Evolutionary conservation across 2,113 vertebrate species (phyloP), one percentile per base, ranked within the genome.

Genomic region (Cololabis saira): DNA sequence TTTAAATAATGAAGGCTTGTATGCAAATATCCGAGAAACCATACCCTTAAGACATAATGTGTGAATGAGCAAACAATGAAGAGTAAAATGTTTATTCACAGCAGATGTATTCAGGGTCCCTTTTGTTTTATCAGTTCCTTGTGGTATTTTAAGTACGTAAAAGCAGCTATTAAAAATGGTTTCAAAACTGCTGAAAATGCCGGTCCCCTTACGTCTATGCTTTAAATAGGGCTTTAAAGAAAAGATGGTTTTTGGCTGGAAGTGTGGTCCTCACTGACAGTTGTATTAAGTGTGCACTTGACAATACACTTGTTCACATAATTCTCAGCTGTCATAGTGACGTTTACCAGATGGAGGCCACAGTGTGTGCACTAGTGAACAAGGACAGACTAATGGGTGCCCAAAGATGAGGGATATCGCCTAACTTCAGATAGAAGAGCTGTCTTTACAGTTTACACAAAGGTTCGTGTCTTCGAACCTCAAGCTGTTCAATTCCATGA

Each of bases 271-370:
- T 53, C 8, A 49, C 19, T 64, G 21, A 67, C 70, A n/a, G 56
- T 80, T 17, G 14, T 41, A 37, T 75, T 33, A 63, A 78, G 47
- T 74, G 54, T 45, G 55, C 57, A 70, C 64, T 73, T 75, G 74
- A 73, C 61, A 63, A 54, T 24, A n/a, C 15, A 9, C 52, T 53
- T 61, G 55, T 74, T 63, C 7, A 42, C 55, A 71, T 63, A 42
- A 51, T 14, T 49, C 50, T 52, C 64, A 47, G 75, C 61, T 79
- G 65, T 59, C 61, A 76, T 7, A 30, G 41, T 40, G 54, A 71
- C 44, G 53, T 8, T 0, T 45, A 42, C 50, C 50, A 71, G 58
- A 76, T 65, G 54, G 64, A 76, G 56, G 61, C 42, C 47, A 19
- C 40, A 40, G 42, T 42, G 21, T 40, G n/a, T 40, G 30, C 30